Evolutionary conservation across 1,140 invertebrate species (phyloP).

Genomic region (Platyura marginata): DNA sequence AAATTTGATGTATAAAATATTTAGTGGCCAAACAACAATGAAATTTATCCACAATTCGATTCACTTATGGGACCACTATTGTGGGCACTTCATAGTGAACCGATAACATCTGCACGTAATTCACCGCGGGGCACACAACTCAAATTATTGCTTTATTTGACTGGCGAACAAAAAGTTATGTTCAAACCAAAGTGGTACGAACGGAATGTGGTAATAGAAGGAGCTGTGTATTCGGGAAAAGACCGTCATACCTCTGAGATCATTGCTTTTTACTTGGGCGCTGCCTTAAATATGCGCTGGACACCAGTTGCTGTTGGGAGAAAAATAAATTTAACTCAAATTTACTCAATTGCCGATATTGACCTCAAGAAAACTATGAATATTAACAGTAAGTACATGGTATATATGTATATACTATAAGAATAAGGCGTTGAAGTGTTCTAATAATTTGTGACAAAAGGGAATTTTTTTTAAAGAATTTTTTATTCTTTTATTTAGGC

Average conservation of each 20-base stretch:
- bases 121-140: slow-evolving; percentile 72
- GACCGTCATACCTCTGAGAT: slow-evolving; percentile 90
- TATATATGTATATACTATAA: too few species aligned
- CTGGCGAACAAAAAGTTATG: slow-evolving; percentile 57
- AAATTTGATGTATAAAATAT: not conserved
- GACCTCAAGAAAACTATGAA: slow-evolving; percentile 41
- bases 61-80: slow-evolving; percentile 50
- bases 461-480: too few species aligned
- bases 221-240: slow-evolving; percentile 68
- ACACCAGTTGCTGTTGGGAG: slow-evolving; percentile 63
- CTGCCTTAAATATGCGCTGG: slow-evolving; percentile 55
- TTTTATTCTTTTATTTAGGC: slow-evolving; percentile 1
- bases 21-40: slow-evolving; percentile 48
- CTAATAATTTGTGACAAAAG: too few species aligned
- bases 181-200: slow-evolving; percentile 87
- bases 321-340: slow-evolving; percentile 56
- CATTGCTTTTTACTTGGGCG: slow-evolving; percentile 78
- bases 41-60: slow-evolving; percentile 42
- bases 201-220: slow-evolving; percentile 52
- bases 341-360: slow-evolving; percentile 46
- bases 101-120: slow-evolving; percentile 56
- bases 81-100: slow-evolving; percentile 41
- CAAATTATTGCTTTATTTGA: slow-evolving; percentile 61
- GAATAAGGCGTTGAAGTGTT: not conserved
- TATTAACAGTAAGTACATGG: too few species aligned